A percentile compares a stretch with the other conserved stretches of the same genome.
Conservation (phyloP, 2,113 vertebrate genomes). For the Corapipo altera region DNA sequence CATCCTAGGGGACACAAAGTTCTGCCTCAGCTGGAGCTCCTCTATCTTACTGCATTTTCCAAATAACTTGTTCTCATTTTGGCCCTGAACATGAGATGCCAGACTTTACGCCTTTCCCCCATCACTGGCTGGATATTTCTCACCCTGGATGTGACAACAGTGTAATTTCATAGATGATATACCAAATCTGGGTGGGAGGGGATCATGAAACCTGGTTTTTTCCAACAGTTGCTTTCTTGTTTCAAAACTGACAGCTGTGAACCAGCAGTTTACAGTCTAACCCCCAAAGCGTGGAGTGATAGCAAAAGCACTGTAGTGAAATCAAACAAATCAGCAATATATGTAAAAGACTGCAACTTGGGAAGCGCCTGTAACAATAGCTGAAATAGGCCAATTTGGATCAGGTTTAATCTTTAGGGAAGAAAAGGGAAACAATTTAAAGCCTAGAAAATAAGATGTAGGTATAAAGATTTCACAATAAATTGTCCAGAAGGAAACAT, state of each 20-base stretch:
- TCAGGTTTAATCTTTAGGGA: background rate
- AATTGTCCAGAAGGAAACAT: background rate
- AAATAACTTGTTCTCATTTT: background rate
- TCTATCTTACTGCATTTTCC: background rate
- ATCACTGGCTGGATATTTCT: background rate
- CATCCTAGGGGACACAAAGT: background rate
- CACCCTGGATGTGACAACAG: background rate
- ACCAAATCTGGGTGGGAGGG: background rate
- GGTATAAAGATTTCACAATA: background rate
- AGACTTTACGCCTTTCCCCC: fast-evolving
- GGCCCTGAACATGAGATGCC: background rate
- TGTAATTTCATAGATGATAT: background rate
- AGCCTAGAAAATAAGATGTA: background rate
- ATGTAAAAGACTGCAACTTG: background rate
- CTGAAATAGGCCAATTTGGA: background rate
- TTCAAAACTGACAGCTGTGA: background rate
- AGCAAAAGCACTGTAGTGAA: background rate
- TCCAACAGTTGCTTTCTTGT: background rate
- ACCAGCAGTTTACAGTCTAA: background rate
- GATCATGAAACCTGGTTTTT: background rate
- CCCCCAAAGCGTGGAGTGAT: background rate
- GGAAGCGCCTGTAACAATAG: background rate
- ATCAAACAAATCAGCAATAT: background rate
- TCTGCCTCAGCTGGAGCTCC: background rate
- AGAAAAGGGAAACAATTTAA: background rate